These are phyloP conservation scores for Lithobates sylvaticus DNA, from an alignment of 2,797 vertebrate genomes.

Conservation along the genomic window DNA sequence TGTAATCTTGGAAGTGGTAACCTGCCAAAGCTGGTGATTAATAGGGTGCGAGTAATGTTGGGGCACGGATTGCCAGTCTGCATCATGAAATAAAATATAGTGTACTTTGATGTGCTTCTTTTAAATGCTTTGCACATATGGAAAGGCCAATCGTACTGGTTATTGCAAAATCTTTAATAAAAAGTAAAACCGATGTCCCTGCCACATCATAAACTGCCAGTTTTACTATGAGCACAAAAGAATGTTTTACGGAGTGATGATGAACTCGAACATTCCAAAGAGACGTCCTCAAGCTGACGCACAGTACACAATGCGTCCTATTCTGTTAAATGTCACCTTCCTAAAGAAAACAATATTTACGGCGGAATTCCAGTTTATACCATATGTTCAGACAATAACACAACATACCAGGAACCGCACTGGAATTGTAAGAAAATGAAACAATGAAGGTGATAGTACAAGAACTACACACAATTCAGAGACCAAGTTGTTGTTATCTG, in stretches of 20 bases:
- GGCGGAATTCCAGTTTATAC: not conserved
- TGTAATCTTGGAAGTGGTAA: conserved; percentile 58
- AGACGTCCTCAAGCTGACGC: not conserved
- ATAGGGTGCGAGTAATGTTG: conserved; percentile 47
- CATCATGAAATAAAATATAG: conserved; percentile 55
- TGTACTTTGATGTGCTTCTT: conserved; percentile 50
- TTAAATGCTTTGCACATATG: conserved; percentile 55
- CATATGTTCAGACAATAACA: too few relatives aligned
- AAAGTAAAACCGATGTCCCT: conserved; percentile 52
- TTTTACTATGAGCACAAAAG: conserved; percentile 30
- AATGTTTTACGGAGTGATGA: conserved; percentile 50
- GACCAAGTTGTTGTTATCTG: too few relatives aligned
- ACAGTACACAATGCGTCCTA: not conserved
- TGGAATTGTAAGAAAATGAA: too few relatives aligned
- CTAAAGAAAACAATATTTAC: not conserved
- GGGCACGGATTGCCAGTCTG: conserved; percentile 46
- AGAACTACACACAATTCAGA: too few relatives aligned
- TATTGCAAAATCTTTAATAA: conserved; percentile 59
- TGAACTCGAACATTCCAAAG: conserved; percentile 39
- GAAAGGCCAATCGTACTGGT: conserved; percentile 35
- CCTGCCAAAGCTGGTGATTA: conserved; percentile 55
- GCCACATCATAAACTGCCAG: conserved; percentile 54
- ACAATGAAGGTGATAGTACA: too few relatives aligned
- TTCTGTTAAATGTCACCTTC: not conserved
- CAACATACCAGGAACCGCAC: too few relatives aligned